These are phyloP conservation scores for Sciurus carolinensis DNA, from an alignment of 2,797 vertebrate genomes.

Conservation along the genomic window DNA sequence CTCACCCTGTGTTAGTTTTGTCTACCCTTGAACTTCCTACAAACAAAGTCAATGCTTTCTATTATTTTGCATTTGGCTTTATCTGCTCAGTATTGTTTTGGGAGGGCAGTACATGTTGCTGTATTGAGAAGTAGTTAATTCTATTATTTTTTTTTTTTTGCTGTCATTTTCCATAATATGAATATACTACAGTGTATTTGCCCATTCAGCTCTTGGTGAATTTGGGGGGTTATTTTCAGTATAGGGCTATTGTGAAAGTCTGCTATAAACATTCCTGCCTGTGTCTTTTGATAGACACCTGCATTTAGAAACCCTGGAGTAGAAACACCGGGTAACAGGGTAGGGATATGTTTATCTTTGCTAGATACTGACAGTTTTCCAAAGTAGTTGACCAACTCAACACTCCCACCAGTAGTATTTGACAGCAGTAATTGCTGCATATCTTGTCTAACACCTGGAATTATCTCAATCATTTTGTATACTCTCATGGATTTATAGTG, in stretches of 20 bases:
- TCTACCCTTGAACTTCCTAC: constrained; percentile 33
- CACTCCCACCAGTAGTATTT: background rate
- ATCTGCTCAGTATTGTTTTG: background rate
- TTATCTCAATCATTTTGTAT: background rate
- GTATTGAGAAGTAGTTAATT: background rate
- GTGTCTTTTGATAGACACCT: background rate
- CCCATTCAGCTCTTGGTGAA: background rate
- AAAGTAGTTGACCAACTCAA: background rate
- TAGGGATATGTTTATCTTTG: background rate
- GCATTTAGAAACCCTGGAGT: background rate
- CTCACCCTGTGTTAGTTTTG: background rate
- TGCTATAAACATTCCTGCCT: background rate
- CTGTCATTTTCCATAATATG: background rate
- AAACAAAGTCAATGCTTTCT: background rate
- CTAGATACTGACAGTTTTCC: background rate
- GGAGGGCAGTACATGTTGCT: background rate
- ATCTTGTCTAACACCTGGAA: background rate
- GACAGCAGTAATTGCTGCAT: background rate
- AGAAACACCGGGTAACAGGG: background rate
- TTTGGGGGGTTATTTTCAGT: constrained; percentile 13
- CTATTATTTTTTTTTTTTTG: background rate
- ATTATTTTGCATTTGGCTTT: background rate
- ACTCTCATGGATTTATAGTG: background rate
- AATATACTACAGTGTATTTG: background rate
- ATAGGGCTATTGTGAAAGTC: background rate